Percentiles rank a stretch among this genome's conserved stretches.
Evolutionary conservation across 2,113 vertebrate species (phyloP).

Genomic region (Oceanodroma tethys): DNA sequence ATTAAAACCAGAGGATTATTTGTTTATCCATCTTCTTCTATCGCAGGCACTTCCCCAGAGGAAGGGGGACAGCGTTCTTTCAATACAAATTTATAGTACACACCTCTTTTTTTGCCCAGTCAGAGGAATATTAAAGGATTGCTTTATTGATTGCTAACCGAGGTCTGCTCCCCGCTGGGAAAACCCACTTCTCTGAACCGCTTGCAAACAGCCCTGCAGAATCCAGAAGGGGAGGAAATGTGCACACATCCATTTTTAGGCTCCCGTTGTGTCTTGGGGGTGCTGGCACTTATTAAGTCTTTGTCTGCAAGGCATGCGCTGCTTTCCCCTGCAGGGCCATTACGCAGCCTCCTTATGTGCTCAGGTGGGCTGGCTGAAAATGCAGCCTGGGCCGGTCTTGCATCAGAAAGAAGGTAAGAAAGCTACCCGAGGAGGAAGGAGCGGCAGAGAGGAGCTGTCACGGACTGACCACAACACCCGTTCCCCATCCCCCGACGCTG

Average conservation of each 20-base stretch:
- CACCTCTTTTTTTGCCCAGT: slow-evolving; percentile 19
- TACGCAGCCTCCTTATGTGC: not conserved
- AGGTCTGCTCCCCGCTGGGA: not conserved
- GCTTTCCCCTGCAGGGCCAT: not conserved
- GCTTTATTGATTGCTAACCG: slow-evolving; percentile 55
- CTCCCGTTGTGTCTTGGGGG: not conserved
- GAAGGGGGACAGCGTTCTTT: not conserved
- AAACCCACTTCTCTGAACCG: not conserved
- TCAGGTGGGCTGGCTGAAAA: not conserved
- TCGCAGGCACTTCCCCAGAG: not conserved
- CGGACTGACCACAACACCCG: accelerated
- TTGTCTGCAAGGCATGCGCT: not conserved
- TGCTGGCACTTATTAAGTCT: not conserved
- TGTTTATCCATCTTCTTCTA: slow-evolving; percentile 63
- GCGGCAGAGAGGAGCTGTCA: not conserved
- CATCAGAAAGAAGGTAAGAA: not conserved
- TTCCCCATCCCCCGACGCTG: accelerated
- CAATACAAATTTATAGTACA: slow-evolving; percentile 4
- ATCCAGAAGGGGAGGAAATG: not conserved
- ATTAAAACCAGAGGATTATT: slow-evolving; percentile 74
- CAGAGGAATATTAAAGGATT: slow-evolving; percentile 53
- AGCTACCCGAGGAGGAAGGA: not conserved
- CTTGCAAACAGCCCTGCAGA: not conserved
- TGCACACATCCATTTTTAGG: not conserved
- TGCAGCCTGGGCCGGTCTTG: not conserved